These are phyloP conservation scores for Caenorhabditis japonica DNA, from an alignment of 2,888 invertebrate genomes.

Conservation along the genomic window DNA sequence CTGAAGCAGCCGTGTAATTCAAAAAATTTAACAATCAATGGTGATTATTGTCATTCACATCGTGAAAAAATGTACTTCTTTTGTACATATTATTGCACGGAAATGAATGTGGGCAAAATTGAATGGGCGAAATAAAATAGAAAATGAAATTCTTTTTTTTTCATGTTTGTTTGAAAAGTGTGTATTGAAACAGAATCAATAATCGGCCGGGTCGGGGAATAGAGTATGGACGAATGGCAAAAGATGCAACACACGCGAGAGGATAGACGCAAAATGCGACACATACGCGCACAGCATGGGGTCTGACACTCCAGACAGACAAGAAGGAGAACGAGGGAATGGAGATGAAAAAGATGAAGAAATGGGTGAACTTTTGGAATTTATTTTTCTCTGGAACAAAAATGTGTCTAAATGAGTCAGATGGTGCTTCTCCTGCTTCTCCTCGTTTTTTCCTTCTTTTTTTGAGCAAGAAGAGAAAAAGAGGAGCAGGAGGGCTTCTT, in stretches of 20 bases:
- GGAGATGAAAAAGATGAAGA: slow-evolving; percentile 14
- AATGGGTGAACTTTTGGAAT: not conserved
- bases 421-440: not conserved
- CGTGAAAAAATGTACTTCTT: no score
- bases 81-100: no score
- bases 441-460: not conserved
- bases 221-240: slow-evolving; percentile 7
- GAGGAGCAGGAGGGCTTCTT: not conserved
- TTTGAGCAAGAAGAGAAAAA: slow-evolving; percentile 5
- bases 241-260: slow-evolving; percentile 21
- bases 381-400: not conserved
- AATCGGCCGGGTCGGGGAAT: no score
- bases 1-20: no score
- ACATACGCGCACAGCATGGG: slow-evolving; percentile 14
- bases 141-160: no score
- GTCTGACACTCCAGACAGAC: not conserved
- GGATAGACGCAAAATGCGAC: slow-evolving; percentile 16
- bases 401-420: not conserved
- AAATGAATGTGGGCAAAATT: no score
- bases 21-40: no score
- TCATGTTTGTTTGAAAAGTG: no score
- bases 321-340: not conserved
- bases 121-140: no score
- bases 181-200: no score
- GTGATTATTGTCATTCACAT: no score